phyloP scores from a whole-genome alignment of 2,797 vertebrate genomes.

The Rhyacichthys aspro region DNA sequence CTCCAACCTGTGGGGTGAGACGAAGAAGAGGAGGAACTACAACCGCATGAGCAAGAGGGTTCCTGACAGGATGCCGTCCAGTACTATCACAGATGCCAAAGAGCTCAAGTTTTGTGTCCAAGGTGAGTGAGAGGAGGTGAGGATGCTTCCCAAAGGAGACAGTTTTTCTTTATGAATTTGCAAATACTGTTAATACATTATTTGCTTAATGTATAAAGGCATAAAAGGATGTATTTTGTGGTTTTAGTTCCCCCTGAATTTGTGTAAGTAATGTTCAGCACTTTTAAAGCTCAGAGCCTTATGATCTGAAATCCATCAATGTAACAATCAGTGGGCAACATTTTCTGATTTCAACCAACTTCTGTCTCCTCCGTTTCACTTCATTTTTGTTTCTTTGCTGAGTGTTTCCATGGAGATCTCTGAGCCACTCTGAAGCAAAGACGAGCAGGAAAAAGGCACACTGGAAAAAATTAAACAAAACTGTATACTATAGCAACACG shows the following conservation, averaged over 20 bases:
- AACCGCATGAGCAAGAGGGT: constrained; percentile 90
- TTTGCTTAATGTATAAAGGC: too few relatives aligned
- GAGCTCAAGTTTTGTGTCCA: constrained; percentile 94
- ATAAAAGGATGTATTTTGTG: too few relatives aligned
- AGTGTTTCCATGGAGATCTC: constrained; percentile 81
- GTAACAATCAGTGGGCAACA: not conserved
- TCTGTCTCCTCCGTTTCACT: constrained; percentile 15
- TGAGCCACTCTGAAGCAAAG: constrained; percentile 42
- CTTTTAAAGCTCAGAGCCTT: not conserved
- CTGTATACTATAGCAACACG: too few relatives aligned
- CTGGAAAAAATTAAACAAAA: constrained; percentile 12
- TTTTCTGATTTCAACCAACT: constrained; percentile 15
- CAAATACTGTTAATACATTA: too few relatives aligned
- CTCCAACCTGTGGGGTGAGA: constrained; percentile 95
- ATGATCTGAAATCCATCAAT: not conserved
- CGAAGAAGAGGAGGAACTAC: constrained; percentile 89
- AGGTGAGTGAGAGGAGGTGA: constrained; percentile 80
- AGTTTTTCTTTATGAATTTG: too few relatives aligned
- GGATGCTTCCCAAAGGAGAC: not conserved
- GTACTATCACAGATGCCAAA: constrained; percentile 87
- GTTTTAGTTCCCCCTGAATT: too few relatives aligned
- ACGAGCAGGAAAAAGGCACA: constrained; percentile 10
- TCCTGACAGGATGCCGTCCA: constrained; percentile 73
- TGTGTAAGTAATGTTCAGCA: too few relatives aligned
- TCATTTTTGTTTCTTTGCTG: constrained; percentile 38